Base-by-base conservation (phyloP, 2,113 vertebrate species). In the Nycticorax nycticorax region DNA sequence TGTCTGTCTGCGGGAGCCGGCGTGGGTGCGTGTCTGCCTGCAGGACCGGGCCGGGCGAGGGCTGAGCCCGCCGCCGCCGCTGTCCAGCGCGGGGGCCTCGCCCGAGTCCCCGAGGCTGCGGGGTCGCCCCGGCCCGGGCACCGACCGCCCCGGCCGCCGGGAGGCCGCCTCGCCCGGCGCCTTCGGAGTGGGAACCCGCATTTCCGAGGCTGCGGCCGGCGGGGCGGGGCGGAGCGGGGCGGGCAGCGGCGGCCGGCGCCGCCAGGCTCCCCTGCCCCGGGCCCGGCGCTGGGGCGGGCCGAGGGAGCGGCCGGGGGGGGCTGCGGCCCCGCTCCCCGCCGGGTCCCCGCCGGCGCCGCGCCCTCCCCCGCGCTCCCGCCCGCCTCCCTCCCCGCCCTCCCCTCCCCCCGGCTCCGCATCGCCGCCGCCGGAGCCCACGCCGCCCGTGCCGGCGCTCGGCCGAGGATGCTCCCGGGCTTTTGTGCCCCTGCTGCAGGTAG, bases 401-500 rank as follows among this genome's bases (percentile, higher is more conserved):
- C 80, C 72, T 71, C 89, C 93, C 94, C 94, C 92, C 73, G 87
- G 88, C 93, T 93, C 97, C 77, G 81, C 92, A 82, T 75, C 52
- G 66, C 52, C 80, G 13, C 84, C 80, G 78, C 93, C 92, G 91
- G 88, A 85, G 94, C 96, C 89, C 95, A 95, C 92, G 94, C 93
- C 96, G 92, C 96, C 83, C 55, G 62, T 39, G 53, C 79, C 66
- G 93, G 92, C 88, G 45, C 94, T 93, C 96, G 96, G 83, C 83
- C 96, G 84, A 88, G 96, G 96, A 94, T 96, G 74, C 90, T 53
- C 72, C 93, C 83, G 93, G 95, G 97, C 97, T 97, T 97, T 97
- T 97, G 97, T 97, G 92, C 89, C 47, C 74, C 74, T 4, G 48
- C 57, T 80, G 80, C 81, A 85, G 89, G 80, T 85, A 69, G 47